Percentiles rank a stretch among this genome's conserved stretches.
phyloP scores from a whole-genome alignment of 2,797 vertebrate species.

The Distichodus sexfasciatus region DNA sequence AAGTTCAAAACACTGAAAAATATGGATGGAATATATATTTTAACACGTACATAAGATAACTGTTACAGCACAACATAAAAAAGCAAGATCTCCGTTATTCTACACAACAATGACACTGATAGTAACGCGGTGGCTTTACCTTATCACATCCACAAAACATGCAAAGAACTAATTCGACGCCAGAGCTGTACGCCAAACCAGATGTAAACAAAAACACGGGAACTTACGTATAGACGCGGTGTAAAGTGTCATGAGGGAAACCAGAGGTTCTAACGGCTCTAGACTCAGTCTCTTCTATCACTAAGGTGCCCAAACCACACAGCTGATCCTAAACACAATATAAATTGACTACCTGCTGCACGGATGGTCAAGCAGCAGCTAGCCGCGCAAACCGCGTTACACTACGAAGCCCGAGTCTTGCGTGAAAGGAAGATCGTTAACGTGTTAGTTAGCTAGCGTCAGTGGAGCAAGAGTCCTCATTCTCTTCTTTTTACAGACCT shows the following conservation, averaged over 20 bases:
- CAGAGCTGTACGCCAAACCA: slow-evolving; percentile 10
- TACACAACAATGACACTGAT: no score
- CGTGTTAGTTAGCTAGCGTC: no score
- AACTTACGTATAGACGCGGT: neutral
- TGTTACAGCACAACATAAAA: no score
- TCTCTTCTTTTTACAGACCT: no score
- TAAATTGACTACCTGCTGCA: slow-evolving; percentile 21
- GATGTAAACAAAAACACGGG: slow-evolving; percentile 41
- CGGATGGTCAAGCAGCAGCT: neutral
- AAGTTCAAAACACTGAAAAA: no score
- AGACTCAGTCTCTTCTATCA: neutral
- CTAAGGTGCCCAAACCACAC: neutral
- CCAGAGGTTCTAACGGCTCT: neutral
- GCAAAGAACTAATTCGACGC: neutral
- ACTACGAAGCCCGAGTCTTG: neutral
- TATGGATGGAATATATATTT: no score
- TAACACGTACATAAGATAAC: no score
- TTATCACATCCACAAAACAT: neutral
- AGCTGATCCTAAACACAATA: neutral
- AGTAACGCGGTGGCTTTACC: no score
- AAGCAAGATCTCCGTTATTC: no score
- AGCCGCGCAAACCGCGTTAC: slow-evolving; percentile 8
- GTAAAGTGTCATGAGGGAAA: neutral
- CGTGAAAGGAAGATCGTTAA: no score
- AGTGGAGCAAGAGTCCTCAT: no score